phyloP scores from a whole-genome alignment of 2,888 invertebrate genomes.

The Pterobdella sp. region DNA sequence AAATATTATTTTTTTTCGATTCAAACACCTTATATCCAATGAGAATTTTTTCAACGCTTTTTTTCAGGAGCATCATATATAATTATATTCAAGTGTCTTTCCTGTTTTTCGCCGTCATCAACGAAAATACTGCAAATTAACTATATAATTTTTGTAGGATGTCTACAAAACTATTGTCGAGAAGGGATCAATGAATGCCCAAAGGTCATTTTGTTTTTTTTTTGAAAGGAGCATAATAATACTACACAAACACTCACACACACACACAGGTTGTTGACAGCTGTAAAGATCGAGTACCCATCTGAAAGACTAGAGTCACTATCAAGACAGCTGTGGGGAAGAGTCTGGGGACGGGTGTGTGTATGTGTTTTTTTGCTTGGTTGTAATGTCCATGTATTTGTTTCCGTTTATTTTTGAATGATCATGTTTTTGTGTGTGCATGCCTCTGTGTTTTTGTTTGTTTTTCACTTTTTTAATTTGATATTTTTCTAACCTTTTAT shows the following conservation, averaged over 20 bases:
- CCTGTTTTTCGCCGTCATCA: too few relatives aligned
- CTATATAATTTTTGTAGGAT: too few relatives aligned
- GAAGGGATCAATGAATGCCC: constrained; percentile 40
- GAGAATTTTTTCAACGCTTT: too few relatives aligned
- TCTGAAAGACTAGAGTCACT: constrained; percentile 44
- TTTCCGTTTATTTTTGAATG: not conserved
- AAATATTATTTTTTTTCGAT: too few relatives aligned
- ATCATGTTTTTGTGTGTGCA: not conserved
- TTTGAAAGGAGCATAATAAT: not conserved
- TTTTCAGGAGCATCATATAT: too few relatives aligned
- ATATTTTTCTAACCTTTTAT: not conserved
- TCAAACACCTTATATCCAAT: too few relatives aligned
- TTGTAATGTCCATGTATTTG: not conserved
- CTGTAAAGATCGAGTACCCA: constrained; percentile 45
- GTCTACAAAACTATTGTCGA: constrained; percentile 29
- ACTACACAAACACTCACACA: not conserved
- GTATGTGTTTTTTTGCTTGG: not conserved
- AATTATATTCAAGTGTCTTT: too few relatives aligned
- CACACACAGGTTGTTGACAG: constrained; percentile 49
- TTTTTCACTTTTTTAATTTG: not conserved
- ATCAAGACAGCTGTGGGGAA: constrained; percentile 48
- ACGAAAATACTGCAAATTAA: too few relatives aligned
- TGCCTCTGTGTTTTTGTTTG: not conserved
- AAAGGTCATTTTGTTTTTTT: constrained; percentile 32
- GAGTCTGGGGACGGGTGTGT: constrained; percentile 47